Conservation (phyloP, 2,888 invertebrate species). For the Mesochorus sp. region DNA sequence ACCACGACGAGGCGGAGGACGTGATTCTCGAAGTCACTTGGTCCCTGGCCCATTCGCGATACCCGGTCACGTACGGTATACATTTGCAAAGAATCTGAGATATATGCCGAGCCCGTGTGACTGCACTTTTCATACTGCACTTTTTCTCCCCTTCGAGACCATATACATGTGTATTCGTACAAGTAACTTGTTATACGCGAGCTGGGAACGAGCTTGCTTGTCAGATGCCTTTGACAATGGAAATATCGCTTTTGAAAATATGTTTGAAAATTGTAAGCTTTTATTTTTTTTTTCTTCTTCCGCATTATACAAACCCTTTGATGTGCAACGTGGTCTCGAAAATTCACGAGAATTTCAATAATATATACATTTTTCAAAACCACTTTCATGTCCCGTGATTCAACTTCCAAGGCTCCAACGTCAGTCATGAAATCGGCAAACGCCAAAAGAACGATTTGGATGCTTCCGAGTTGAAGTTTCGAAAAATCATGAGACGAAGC, state of each 20-base stretch:
- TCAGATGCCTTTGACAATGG: slow-evolving; percentile 8
- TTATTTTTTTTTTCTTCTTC: background rate
- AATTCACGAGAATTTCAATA: no score
- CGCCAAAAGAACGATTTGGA: no score
- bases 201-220: background rate
- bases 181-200: slow-evolving; percentile 18
- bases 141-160: slow-evolving; percentile 14
- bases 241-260: slow-evolving; percentile 1
- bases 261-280: background rate
- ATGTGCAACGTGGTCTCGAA: no score
- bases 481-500: no score
- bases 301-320: no score
- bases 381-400: no score
- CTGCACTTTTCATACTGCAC: background rate
- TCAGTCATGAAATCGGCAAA: no score
- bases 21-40: slow-evolving; percentile 36
- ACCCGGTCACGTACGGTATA: slow-evolving; percentile 49
- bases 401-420: no score
- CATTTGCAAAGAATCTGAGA: slow-evolving; percentile 48
- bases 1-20: slow-evolving; percentile 1
- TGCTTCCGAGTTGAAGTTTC: no score
- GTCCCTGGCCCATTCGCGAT: slow-evolving; percentile 17
- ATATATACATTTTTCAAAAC: no score
- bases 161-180: slow-evolving; percentile 7
- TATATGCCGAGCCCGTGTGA: slow-evolving; percentile 29